Conservation (phyloP, 2,113 vertebrate species). For the Mormyrus iriodes region DNA sequence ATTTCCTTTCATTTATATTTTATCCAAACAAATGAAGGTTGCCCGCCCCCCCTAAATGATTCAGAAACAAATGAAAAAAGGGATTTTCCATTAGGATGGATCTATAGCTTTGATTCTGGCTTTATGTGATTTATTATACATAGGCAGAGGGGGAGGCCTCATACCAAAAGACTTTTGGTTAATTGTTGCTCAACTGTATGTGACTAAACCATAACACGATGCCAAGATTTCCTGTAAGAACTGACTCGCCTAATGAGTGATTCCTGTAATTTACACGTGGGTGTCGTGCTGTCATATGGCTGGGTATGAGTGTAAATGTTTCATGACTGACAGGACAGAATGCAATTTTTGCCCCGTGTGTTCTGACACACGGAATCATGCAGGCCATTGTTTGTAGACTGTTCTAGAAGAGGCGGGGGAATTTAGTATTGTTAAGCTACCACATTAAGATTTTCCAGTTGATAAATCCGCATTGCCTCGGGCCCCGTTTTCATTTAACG, state of each 20-base stretch:
- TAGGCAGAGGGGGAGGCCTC: constrained; percentile 54
- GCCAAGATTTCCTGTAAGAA: constrained; percentile 51
- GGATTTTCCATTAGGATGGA: constrained; percentile 56
- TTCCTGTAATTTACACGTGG: constrained; percentile 80
- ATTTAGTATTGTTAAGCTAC: constrained; percentile 57
- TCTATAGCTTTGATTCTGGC: constrained; percentile 56
- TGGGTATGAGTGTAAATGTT: constrained; percentile 68
- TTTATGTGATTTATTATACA: constrained; percentile 65
- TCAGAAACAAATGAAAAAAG: constrained; percentile 46
- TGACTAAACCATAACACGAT: constrained; percentile 57
- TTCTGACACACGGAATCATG: constrained; percentile 70
- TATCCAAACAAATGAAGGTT: not conserved
- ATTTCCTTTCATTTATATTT: constrained; percentile 18
- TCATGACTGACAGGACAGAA: constrained; percentile 67
- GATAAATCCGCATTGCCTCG: constrained; percentile 41
- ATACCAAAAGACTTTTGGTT: constrained; percentile 64
- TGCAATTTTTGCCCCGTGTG: constrained; percentile 67
- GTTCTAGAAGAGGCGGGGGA: constrained; percentile 58
- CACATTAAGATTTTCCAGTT: constrained; percentile 57
- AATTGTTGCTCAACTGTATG: constrained; percentile 60
- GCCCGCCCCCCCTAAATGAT: constrained; percentile 35
- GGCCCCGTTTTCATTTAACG: constrained; percentile 21
- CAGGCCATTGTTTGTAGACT: constrained; percentile 66
- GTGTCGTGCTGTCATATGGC: constrained; percentile 69
- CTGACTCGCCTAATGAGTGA: constrained; percentile 47